phyloP scores from a whole-genome alignment of 1,140 invertebrate species.

The Babylonia areolata region DNA sequence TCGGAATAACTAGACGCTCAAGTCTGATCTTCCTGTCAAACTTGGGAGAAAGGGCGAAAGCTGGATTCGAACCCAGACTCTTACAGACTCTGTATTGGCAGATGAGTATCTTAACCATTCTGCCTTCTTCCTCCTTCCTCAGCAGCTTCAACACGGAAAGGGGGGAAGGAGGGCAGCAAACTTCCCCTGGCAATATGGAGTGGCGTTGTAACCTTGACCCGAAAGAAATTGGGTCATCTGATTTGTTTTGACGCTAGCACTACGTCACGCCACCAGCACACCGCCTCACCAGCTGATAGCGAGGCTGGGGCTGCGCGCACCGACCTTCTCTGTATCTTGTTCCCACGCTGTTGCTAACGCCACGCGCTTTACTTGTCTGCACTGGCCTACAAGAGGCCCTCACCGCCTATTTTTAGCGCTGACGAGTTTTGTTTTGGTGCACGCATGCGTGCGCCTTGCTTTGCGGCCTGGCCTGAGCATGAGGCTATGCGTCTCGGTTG shows the following conservation, averaged over 20 bases:
- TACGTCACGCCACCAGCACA: constrained; percentile 11
- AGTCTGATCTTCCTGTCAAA: too few relatives aligned
- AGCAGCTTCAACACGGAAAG: neutral
- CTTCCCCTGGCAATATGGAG: too few relatives aligned
- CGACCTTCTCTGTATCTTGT: neutral
- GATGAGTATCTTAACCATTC: too few relatives aligned
- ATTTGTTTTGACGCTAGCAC: constrained; percentile 16
- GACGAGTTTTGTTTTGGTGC: constrained; percentile 20
- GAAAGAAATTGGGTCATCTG: neutral
- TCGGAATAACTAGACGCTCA: too few relatives aligned
- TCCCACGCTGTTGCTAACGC: constrained; percentile 9
- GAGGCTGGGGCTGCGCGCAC: neutral
- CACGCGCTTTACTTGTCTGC: neutral
- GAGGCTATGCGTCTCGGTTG: too few relatives aligned
- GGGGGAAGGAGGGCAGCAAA: neutral
- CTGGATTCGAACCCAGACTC: too few relatives aligned
- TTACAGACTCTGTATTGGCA: too few relatives aligned
- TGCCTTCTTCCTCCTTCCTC: too few relatives aligned
- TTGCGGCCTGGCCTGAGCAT: too few relatives aligned
- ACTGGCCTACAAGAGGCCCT: neutral
- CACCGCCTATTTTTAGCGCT: constrained; percentile 13
- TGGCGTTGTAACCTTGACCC: constrained; percentile 10
- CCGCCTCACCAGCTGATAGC: constrained; percentile 27
- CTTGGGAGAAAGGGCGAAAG: too few relatives aligned
- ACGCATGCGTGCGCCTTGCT: neutral